Evolutionary conservation across 2,797 vertebrate species (phyloP), one percentile per base, ranked within the genome.

Genomic region (Synanceia verrucosa): DNA sequence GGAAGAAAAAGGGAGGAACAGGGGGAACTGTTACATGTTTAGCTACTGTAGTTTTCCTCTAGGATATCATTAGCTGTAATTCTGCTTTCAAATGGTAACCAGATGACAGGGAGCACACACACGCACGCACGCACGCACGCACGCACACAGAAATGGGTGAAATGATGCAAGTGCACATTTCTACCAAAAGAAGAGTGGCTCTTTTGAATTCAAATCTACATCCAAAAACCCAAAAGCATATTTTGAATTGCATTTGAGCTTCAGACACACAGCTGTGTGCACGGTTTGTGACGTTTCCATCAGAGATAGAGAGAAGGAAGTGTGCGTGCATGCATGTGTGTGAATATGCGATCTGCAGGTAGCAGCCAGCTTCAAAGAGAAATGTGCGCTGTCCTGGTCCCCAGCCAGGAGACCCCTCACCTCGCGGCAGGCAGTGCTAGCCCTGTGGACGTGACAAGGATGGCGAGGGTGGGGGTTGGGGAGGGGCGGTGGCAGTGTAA

Each of bases 41-140:
- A 86, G 91, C 92, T 92, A 92, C 92, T 86, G 92, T 89, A 92
- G 88, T 88, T 89, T 84, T 92, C 86, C 90, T 92, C 84, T 85
- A 91, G 88, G 91, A 90, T 89, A 89, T 92, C 91, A 92, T 91
- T 92, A 93, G 85, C 84, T 73, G 86, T 86, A 89, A 90, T 92
- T 90, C 88, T 80, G 80, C 75, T 79, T 78, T 84, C 78, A 92
- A 91, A 94, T 93, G 82, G 84, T 68, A 89, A 92, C 89, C 92
- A 93, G 90, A 93, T 93, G 90, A 93, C 79, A 78, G 86, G 1
- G 34, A 51, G 41, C 3, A 1, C 0, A 19, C 51, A 11, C 60
- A 12, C 44, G 29, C 36, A 65, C 55, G 58, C 65, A 65, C 28
- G 28, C 28, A 69, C 74, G 58, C 41, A 48, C 52, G 41, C 18